Base-by-base conservation (phyloP, 2,888 invertebrate species). In the Campaea margaritaria region DNA sequence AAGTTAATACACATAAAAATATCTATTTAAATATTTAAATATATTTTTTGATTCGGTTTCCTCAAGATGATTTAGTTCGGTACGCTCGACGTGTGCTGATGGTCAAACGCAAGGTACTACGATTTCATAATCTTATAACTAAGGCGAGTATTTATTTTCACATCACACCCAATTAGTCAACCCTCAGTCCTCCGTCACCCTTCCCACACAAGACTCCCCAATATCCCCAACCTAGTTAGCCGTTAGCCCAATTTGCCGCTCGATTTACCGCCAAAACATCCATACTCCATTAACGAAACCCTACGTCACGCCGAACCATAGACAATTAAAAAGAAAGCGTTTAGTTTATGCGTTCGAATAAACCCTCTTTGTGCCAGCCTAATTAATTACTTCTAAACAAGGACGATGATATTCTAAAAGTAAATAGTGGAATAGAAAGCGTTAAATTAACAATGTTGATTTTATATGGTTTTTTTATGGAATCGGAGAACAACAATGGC, bases 381-480 rank as follows among this genome's bases (percentile, higher is more conserved):
- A 91, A 91, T 92, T 92, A 91, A 91, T 91, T 91, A 91, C 81
- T 80, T 79, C 83, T 86, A 91, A 91, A 92, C 91, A 91, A 90
- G 89, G 82, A 80, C 85, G 87, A 91, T 91, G 91, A 91, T 87
- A 86, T 89, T 81, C 87, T 79, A 88, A 91, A 91, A 85, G 87
- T 86, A 91, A 91, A 91, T 86, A 90, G 83, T 84, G 82, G 86
- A 89, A 87, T 87, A 83, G 72, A 62, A 67, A 74, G 73, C 83
- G 83, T 85, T 78, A 85, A 85, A 86, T 83, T 85, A 88, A 89
- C 86, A 87, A 87, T 89, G 81, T 83, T 79, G 80, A 81, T 85
- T 87, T 83, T 84, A 77, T 81, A 79, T 70, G 59, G 21, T 73
- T 82, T 82, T 79, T 74, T 72, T 75, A 73, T 68, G 70, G 73